These are phyloP conservation scores for Celastrina argiolus DNA, from an alignment of 2,888 invertebrate genomes.

Conservation along the genomic window DNA sequence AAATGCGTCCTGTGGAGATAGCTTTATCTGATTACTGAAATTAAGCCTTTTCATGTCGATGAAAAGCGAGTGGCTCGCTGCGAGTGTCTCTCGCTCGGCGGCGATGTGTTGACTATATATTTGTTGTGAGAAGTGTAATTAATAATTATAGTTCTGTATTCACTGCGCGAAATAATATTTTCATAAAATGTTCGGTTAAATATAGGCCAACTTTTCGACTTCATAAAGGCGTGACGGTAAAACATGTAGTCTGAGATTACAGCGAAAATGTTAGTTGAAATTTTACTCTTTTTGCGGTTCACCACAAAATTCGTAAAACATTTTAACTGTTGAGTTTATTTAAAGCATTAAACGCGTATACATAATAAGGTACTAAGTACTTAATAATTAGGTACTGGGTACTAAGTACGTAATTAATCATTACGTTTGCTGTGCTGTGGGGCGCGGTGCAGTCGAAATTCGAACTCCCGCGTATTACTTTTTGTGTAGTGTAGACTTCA, in stretches of 20 bases:
- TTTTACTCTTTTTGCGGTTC: not conserved
- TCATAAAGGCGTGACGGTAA: not conserved
- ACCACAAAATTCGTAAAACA: not conserved
- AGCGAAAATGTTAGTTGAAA: not conserved
- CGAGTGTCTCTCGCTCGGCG: constrained; percentile 21
- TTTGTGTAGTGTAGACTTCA: too few species aligned
- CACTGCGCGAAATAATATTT: constrained; percentile 8
- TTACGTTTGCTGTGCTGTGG: too few species aligned
- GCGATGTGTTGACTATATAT: not conserved
- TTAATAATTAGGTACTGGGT: too few species aligned
- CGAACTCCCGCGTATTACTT: too few species aligned
- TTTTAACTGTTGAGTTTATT: not conserved
- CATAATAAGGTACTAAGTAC: too few species aligned
- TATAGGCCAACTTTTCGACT: not conserved
- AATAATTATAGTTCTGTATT: not conserved
- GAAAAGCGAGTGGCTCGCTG: constrained; percentile 35
- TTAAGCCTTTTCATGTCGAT: constrained; percentile 41
- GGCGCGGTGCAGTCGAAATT: too few species aligned
- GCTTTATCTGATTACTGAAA: constrained; percentile 42
- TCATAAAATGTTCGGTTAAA: not conserved
- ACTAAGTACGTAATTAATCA: too few species aligned
- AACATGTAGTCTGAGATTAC: not conserved
- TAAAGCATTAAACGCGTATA: not conserved
- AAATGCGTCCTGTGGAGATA: constrained; percentile 25
- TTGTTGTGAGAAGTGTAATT: constrained; percentile 4